Base-by-base conservation (phyloP, 2,113 vertebrate genomes). In the Perca fluviatilis region DNA sequence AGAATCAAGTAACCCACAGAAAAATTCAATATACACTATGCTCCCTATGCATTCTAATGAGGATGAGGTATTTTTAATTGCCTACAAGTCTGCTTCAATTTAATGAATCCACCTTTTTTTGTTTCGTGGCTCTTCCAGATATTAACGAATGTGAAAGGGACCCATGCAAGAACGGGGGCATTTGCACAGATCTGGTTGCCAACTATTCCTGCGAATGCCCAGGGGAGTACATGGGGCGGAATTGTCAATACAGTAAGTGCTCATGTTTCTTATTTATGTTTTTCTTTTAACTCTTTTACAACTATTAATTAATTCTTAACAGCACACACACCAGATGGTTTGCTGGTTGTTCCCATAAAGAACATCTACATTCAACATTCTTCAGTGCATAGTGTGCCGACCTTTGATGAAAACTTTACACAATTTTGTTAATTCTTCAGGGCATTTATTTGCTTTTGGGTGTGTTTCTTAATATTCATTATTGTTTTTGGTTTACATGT, bases 121-220 rank as follows among this genome's bases (percentile, higher is more conserved):
- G 67, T 86, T 67, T 80, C 71, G 88, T 79, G 85, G 30, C 83
- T 93, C 78, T 91, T 92, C 15, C 85, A 99, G 98, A 99, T 92
- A 95, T 99, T 80, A 99, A 99, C 80, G 98, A 99, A 95, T 99
- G 98, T 63, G 98, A 99, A 94, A 94, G 94, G 2, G 96, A 97
- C 40, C 98, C 98, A 0, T 99, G 98, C 92, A 98, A 95, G 94
- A 99, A 99, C 72, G 97, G 97, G 25, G 98, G 98, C 46, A 96
- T 99, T 88, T 99, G 98, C 89, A 99, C 97, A 56, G 98, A 99
- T 83, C 95, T 97, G 1, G 95, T 98, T 89, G 98, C 98, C 80
- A 99, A 99, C 92, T 99, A 99, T 89, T 99, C 98, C 73, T 99
- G 98, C 78, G 98, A 99, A 80, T 99, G 98, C 79, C 97, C 98